These are phyloP conservation scores for Epizoanthus stellaris DNA, from an alignment of 92 coral and sea anemone species.

Conservation along the genomic window DNA sequence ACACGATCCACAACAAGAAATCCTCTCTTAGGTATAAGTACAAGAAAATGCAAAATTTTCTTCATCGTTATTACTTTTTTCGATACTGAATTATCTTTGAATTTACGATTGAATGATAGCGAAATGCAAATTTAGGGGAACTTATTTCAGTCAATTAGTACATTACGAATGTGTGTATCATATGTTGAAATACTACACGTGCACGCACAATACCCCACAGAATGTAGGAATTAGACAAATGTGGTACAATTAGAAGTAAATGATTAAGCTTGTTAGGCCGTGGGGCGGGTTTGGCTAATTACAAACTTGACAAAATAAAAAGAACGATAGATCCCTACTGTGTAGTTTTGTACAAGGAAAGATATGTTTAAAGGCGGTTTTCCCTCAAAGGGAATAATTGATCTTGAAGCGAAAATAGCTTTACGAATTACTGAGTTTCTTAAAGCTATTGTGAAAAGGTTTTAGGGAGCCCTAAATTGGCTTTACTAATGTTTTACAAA, in stretches of 20 bases:
- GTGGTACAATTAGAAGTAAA: neutral
- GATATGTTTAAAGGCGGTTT: conserved; percentile 40
- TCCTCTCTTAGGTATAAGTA: neutral
- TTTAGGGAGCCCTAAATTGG: conserved; percentile 29
- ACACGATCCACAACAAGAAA: neutral
- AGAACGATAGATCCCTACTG: conserved; percentile 33
- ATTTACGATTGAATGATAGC: conserved; percentile 63
- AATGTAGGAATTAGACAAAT: conserved; percentile 5
- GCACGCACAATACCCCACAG: conserved; percentile 52
- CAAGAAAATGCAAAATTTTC: neutral
- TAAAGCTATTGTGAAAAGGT: conserved; percentile 23
- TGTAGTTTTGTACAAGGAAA: conserved; percentile 8
- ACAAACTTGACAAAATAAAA: conserved; percentile 35
- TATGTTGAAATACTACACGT: conserved; percentile 75
- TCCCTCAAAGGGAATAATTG: conserved; percentile 39
- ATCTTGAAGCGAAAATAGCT: conserved; percentile 22
- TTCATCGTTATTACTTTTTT: conserved; percentile 37
- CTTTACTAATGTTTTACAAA: conserved; percentile 27
- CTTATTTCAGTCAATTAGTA: conserved; percentile 62
- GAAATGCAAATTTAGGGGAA: conserved; percentile 51
- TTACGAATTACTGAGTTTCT: conserved; percentile 1
- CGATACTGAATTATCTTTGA: conserved; percentile 69
- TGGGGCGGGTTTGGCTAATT: conserved; percentile 39
- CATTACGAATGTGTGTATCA: conserved; percentile 55
- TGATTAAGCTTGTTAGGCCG: conserved; percentile 17